Evolutionary conservation across 2,888 invertebrate genomes (phyloP).

Genomic region (Rhyacophila evoluta): DNA sequence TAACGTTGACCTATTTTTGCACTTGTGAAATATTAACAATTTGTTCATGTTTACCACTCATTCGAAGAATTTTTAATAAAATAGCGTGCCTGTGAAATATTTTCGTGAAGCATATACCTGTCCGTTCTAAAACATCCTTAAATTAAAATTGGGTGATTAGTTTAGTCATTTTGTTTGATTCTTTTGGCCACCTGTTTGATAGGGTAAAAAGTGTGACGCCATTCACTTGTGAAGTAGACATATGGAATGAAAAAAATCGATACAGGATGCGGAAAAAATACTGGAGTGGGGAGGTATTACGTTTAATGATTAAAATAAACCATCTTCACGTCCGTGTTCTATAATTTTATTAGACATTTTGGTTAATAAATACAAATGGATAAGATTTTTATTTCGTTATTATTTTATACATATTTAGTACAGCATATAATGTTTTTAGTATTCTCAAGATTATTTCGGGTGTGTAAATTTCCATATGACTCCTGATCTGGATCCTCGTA

Average conservation of each 20-base stretch:
- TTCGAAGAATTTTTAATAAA: background rate
- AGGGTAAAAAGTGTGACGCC: background rate
- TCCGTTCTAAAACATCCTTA: background rate
- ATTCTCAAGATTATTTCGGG: too few relatives aligned
- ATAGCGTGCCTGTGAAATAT: background rate
- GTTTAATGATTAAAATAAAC: too few relatives aligned
- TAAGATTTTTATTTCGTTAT: too few relatives aligned
- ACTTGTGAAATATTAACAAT: background rate
- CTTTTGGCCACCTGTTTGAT: conserved; percentile 6
- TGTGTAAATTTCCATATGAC: too few relatives aligned
- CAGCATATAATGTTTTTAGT: too few relatives aligned
- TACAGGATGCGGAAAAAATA: background rate
- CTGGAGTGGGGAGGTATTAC: background rate
- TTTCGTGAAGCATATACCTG: background rate
- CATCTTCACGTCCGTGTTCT: too few relatives aligned
- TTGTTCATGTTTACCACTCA: background rate
- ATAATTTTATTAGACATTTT: too few relatives aligned
- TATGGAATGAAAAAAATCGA: conserved; percentile 16
- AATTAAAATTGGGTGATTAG: background rate
- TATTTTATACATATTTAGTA: too few relatives aligned
- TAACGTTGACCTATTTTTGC: too few relatives aligned
- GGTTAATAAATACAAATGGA: too few relatives aligned
- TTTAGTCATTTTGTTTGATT: background rate
- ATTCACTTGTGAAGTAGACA: background rate
- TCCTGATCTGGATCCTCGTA: too few relatives aligned